These are phyloP conservation scores for Copidosoma floridanum DNA, from an alignment of 1,140 invertebrate species.

Conservation along the genomic window DNA sequence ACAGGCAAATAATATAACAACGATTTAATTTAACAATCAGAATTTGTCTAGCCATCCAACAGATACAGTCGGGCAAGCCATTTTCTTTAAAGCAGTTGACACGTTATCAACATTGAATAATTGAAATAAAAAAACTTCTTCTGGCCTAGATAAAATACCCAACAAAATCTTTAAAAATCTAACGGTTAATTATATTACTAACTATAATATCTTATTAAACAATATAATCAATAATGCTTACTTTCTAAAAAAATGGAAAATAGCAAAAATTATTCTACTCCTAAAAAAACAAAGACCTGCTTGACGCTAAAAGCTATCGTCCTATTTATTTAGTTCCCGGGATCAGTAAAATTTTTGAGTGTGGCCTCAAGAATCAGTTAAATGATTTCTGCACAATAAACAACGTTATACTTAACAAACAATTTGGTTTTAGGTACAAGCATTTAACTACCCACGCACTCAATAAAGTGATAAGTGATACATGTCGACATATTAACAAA, in stretches of 20 bases:
- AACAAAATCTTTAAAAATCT: slow-evolving; percentile 2
- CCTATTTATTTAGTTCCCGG: slow-evolving; percentile 2
- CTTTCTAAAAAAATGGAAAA: background rate
- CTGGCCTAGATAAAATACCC: slow-evolving; percentile 6
- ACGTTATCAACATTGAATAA: background rate
- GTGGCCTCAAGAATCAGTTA: background rate
- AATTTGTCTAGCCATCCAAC: no score
- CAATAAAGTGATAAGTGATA: slow-evolving; percentile 7
- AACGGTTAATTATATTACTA: background rate
- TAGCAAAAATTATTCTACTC: slow-evolving; percentile 4
- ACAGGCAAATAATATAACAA: no score
- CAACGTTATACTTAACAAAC: background rate
- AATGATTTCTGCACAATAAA: background rate
- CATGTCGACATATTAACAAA: slow-evolving; percentile 14
- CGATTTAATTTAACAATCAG: no score
- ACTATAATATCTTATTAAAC: slow-evolving; percentile 1
- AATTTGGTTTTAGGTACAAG: slow-evolving; percentile 8
- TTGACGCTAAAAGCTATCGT: background rate
- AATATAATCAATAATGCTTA: slow-evolving; percentile 1
- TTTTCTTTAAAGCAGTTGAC: no score
- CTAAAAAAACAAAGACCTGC: slow-evolving; percentile 4
- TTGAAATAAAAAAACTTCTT: slow-evolving; percentile 2
- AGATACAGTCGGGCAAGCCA: no score
- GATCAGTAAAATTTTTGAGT: slow-evolving; percentile 14
- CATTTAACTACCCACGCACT: slow-evolving; percentile 14